phyloP scores from a whole-genome alignment of 1,140 invertebrate genomes.

The Cydia pomonella region DNA sequence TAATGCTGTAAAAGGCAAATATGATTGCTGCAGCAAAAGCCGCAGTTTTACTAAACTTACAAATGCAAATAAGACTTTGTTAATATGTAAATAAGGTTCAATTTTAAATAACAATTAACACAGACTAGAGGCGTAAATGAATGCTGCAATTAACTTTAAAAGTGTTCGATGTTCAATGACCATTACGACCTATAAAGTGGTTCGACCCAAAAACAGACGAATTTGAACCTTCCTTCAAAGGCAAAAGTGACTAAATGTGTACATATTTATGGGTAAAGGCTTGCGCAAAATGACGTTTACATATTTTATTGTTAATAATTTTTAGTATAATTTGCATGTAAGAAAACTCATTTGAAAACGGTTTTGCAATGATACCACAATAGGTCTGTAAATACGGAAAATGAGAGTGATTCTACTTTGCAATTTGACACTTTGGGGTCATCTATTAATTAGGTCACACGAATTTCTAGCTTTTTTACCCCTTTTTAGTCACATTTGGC shows the following conservation, averaged over 20 bases:
- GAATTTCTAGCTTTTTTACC: no score
- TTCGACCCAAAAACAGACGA: background rate
- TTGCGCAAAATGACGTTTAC: background rate
- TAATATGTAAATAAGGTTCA: background rate
- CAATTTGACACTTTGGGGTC: no score
- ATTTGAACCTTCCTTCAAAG: background rate
- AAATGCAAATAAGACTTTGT: background rate
- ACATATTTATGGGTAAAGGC: background rate
- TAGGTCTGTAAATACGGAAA: background rate
- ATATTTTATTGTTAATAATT: background rate
- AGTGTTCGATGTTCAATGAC: constrained; percentile 19
- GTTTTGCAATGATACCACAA: background rate
- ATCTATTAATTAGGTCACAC: no score
- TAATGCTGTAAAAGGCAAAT: background rate
- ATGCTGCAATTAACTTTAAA: background rate
- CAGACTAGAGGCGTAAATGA: constrained; percentile 4
- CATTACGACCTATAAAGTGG: constrained; percentile 8
- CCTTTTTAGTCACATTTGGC: no score
- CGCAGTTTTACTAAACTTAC: background rate
- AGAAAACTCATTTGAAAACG: background rate
- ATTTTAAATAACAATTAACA: background rate
- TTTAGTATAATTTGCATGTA: background rate
- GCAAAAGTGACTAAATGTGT: background rate
- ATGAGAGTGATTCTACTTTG: no score
- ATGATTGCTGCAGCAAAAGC: background rate